Evolutionary conservation across 2,888 invertebrate genomes (phyloP).

Genomic region (Phrixothrix hirtus): DNA sequence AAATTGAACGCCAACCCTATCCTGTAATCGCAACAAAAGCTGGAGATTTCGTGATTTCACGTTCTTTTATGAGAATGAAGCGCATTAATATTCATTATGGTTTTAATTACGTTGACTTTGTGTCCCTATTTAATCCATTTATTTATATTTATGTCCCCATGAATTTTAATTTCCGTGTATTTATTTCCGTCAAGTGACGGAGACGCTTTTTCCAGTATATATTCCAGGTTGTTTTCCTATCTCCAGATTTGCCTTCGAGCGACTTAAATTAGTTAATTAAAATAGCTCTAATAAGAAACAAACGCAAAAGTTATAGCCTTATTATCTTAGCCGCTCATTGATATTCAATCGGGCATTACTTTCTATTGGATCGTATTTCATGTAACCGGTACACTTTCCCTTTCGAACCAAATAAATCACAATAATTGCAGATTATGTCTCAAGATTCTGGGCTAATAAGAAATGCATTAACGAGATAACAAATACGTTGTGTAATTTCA

Average conservation of each 20-base stretch:
- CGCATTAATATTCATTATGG: constrained; percentile 44
- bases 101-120: constrained; percentile 45
- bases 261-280: no score
- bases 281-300: no score
- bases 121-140: constrained; percentile 43
- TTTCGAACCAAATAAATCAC: constrained; percentile 32
- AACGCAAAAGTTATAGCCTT: no score
- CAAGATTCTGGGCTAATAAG: constrained; percentile 15
- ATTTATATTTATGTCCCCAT: constrained; percentile 46
- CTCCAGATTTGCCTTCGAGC: no score
- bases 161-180: constrained; percentile 44
- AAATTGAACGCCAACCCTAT: constrained; percentile 16
- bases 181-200: constrained; percentile 33
- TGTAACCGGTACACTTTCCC: constrained; percentile 36
- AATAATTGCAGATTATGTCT: constrained; percentile 26
- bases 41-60: constrained; percentile 25
- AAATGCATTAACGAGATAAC: constrained; percentile 12
- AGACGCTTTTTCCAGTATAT: no score
- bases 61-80: constrained; percentile 30
- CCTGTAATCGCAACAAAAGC: constrained; percentile 24
- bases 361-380: constrained; percentile 35
- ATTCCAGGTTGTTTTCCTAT: no score
- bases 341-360: constrained; percentile 27
- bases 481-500: neutral
- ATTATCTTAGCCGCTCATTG: neutral